Evolutionary conservation across 2,113 vertebrate species (phyloP).

Genomic region (Mirounga angustirostris): DNA sequence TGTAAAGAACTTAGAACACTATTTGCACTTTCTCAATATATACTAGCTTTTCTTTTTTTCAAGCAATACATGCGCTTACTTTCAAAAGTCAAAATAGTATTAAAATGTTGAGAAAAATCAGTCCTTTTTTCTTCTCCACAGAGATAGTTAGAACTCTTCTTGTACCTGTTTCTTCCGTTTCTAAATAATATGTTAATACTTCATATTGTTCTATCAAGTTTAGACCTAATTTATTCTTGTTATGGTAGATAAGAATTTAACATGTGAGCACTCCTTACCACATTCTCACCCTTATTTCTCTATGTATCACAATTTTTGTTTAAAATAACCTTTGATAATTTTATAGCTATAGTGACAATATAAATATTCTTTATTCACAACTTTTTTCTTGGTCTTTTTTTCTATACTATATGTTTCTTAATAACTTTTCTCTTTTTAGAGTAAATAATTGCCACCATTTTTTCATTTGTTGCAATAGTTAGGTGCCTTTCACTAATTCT

Average conservation of each 20-base stretch:
- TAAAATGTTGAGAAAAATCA: neutral
- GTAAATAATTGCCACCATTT: neutral
- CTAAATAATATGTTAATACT: neutral
- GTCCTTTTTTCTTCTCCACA: neutral
- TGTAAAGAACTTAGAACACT: neutral
- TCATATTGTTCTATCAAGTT: neutral
- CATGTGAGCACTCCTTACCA: neutral
- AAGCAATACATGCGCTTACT: neutral
- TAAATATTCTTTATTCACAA: neutral
- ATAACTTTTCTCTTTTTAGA: neutral
- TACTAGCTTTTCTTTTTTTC: neutral
- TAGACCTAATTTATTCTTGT: neutral
- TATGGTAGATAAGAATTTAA: neutral
- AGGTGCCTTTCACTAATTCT: neutral
- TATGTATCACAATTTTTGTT: neutral
- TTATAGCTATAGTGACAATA: neutral
- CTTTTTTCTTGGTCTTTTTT: neutral
- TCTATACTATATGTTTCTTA: neutral
- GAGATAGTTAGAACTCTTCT: neutral
- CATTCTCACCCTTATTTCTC: neutral
- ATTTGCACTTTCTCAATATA: neutral
- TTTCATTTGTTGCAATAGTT: neutral
- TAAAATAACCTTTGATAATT: neutral
- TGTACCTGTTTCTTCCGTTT: neutral
- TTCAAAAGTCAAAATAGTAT: constrained; percentile 33